Base-by-base conservation (phyloP, 1,140 invertebrate genomes). In the Zelostemma sp. region DNA sequence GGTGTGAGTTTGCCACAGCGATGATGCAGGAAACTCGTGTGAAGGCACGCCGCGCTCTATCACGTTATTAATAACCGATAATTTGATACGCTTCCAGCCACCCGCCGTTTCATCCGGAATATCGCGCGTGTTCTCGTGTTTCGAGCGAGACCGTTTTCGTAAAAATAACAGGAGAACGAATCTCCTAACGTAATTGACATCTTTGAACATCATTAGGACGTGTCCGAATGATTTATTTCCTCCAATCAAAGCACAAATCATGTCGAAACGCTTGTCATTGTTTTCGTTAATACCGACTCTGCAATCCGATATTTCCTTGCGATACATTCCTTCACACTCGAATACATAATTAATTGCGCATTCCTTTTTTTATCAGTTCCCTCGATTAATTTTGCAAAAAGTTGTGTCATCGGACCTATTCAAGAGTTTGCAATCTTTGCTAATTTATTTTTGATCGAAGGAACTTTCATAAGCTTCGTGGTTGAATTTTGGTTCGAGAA, bases 61-160 rank as follows among this genome's bases (percentile, higher is more conserved):
- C 59, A 70, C 63, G 68, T 78, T 83, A 82, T 80, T 83, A 83
- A 82, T 79, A 78, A 80, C 71, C 78, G 74, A 82, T 81, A 81
- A 80, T 81, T 82, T 75, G 66, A 80, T 78, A 80, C 72, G 76
- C 75, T 73, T 72, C 65, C 69, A 73, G 41, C 64, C 71, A 63
- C 75, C 73, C 76, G 73, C 68, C 67, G 67, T 57, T 72, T 62
- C 68, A 53, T 71, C 67, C 59, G 31, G 48, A 68, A 49, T 68
- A 63, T 49, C 54, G 66, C 51, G 49, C 25, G 49, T 21, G 16
- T 41, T 58, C 58, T 43, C 25, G 14, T n/a, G 54, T 25, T 43
- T 25, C 46, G 12, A 31, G n/a, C 45, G 31, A 6, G 15, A 11
- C 12, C 47, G 46, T 54, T 21, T 14, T 57, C 1, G 14, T 31